Percentiles rank a stretch among this genome's conserved stretches.
phyloP scores from a whole-genome alignment of 2,797 vertebrate species.

The Chrosomus eos region DNA sequence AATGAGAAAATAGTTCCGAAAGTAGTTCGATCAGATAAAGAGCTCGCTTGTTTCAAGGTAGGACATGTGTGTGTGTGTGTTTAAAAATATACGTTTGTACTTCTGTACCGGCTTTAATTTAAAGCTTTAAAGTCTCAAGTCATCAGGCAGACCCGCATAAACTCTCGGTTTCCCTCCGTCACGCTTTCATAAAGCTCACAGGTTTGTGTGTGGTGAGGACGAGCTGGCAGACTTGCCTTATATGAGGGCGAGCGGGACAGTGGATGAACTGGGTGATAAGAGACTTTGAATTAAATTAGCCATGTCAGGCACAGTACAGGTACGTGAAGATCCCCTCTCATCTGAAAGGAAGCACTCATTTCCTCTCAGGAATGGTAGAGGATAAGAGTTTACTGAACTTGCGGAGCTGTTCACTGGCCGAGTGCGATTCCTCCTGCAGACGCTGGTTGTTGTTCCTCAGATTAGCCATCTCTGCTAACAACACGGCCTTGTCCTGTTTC shows the following conservation, averaged over 20 bases:
- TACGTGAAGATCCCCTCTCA: neutral
- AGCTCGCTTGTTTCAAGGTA: conserved; percentile 32
- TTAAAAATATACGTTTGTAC: conserved; percentile 59
- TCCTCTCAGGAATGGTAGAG: conserved; percentile 69
- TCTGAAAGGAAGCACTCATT: conserved; percentile 53
- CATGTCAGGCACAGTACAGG: conserved; percentile 26
- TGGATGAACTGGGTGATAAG: conserved; percentile 12
- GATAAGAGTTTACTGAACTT: conserved; percentile 86
- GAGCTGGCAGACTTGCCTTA: neutral
- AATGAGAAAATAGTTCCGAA: conserved; percentile 46
- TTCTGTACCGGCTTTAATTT: conserved; percentile 64
- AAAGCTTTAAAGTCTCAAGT: conserved; percentile 64
- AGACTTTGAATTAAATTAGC: conserved; percentile 22
- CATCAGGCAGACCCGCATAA: conserved; percentile 43
- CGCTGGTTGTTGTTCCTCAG: conserved; percentile 91
- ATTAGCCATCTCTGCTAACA: conserved; percentile 89
- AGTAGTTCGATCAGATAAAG: conserved; percentile 35
- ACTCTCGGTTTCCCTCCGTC: neutral
- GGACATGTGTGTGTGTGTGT: conserved; percentile 37
- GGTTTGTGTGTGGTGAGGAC: neutral
- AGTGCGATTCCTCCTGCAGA: conserved; percentile 86
- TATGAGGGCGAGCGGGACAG: neutral
- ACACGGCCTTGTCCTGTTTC: conserved; percentile 90
- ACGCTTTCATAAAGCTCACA: conserved; percentile 19
- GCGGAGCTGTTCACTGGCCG: conserved; percentile 88